A percentile compares a stretch with the other conserved stretches of the same genome.
These are phyloP conservation scores for Zaprionus africanus DNA, from an alignment of 1,140 invertebrate genomes.

Conservation along the genomic window DNA sequence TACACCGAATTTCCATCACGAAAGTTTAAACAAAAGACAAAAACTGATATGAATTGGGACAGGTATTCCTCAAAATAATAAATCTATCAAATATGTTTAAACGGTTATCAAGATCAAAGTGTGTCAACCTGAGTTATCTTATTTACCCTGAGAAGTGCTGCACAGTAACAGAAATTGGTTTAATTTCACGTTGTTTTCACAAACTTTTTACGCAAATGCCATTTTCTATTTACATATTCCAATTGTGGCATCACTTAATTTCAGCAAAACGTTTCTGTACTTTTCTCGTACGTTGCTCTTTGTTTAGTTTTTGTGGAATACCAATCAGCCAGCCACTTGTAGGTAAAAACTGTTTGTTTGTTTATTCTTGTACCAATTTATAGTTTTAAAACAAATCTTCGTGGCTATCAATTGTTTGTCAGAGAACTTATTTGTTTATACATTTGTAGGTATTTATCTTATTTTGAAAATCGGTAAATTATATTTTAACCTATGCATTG, in stretches of 20 bases:
- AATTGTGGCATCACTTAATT: not conserved
- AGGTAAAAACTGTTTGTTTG: not conserved
- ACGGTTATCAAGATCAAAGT: not conserved
- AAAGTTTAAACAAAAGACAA: not conserved
- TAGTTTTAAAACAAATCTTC: not conserved
- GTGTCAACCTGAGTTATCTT: not conserved
- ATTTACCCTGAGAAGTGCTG: not conserved
- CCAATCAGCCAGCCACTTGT: not conserved
- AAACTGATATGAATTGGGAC: not conserved
- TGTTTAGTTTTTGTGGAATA: not conserved
- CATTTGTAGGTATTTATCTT: not conserved
- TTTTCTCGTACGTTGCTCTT: too few species aligned
- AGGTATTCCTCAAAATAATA: constrained; percentile 1
- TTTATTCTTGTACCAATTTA: not conserved
- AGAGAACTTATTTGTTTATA: not conserved
- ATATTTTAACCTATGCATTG: not conserved
- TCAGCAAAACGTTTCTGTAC: too few species aligned
- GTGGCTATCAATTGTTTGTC: not conserved
- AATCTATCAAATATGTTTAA: not conserved
- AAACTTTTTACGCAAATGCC: constrained; percentile 3
- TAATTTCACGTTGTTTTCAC: not conserved
- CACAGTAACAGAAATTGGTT: not conserved
- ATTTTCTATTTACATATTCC: not conserved
- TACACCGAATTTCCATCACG: not conserved
- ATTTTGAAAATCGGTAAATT: not conserved